Evolutionary conservation across 92 coral and sea anemone genomes (phyloP).

Genomic region (Porites cylindrica): DNA sequence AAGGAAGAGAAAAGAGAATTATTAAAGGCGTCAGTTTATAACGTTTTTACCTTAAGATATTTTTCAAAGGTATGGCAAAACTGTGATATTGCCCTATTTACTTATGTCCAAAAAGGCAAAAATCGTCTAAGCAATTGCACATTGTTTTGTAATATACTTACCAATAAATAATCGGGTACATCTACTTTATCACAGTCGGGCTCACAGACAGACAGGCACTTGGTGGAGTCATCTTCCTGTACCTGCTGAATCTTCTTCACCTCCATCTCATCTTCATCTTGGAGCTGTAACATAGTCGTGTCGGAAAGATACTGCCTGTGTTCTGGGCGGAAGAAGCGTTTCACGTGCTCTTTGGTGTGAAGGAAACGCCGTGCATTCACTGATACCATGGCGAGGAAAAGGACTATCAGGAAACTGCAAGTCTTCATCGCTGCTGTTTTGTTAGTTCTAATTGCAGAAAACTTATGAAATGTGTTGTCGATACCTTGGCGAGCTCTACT

Average conservation of each 20-base stretch:
- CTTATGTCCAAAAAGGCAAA: no score
- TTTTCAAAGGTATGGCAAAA: no score
- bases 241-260: background rate
- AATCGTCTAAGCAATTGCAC: no score
- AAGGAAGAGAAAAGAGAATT: background rate
- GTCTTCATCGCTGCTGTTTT: background rate
- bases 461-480: no score
- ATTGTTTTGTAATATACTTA: background rate
- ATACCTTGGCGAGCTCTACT: background rate
- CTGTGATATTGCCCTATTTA: no score
- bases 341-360: constrained; percentile 25
- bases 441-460: no score
- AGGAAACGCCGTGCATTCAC: constrained; percentile 3
- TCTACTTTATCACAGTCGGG: background rate
- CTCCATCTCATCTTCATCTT: constrained; percentile 9
- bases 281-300: background rate
- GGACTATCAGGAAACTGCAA: constrained; percentile 5
- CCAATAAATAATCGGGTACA: constrained; percentile 1
- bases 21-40: no score
- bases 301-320: constrained; percentile 6
- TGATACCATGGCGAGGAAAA: constrained; percentile 12
- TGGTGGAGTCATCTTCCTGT: constrained; percentile 16
- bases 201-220: constrained; percentile 28
- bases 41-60: no score
- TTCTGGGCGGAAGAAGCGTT: constrained; percentile 20